Conservation (phyloP, 2,888 invertebrate genomes). For the Schizaphis graminum region DNA sequence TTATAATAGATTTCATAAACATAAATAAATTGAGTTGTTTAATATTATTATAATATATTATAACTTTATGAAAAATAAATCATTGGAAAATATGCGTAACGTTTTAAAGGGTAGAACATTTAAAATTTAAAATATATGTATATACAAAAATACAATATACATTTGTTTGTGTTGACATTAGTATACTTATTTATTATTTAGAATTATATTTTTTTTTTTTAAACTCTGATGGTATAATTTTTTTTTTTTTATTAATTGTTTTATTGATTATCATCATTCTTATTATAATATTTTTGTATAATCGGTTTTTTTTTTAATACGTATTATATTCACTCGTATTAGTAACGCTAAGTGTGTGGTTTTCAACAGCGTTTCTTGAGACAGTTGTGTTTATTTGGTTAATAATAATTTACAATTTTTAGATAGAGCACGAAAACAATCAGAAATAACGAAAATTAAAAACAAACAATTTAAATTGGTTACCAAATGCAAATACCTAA, state of each 20-base stretch:
- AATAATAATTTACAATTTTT: neutral
- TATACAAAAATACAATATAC: neutral
- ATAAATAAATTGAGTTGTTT: slow-evolving; percentile 20
- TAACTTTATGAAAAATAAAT: neutral
- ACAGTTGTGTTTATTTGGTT: neutral
- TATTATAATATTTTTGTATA: neutral
- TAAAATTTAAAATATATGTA: neutral
- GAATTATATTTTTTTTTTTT: neutral
- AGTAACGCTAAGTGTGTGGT: neutral
- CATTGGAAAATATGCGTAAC: neutral
- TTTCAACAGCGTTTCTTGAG: neutral
- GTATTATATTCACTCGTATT: neutral
- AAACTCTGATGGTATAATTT: too few relatives aligned
- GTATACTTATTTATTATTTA: neutral
- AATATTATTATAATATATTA: slow-evolving; percentile 8
- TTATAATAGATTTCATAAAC: neutral
- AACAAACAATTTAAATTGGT: neutral
- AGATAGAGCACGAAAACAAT: neutral
- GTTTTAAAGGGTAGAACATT: neutral
- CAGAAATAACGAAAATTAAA: neutral
- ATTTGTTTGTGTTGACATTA: neutral
- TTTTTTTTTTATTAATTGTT: neutral
- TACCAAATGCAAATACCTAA: neutral
- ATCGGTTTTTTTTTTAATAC: neutral
- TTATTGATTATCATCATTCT: neutral